Evolutionary conservation across 2,113 vertebrate genomes (phyloP).

Genomic region (Ardeotis arabs): DNA sequence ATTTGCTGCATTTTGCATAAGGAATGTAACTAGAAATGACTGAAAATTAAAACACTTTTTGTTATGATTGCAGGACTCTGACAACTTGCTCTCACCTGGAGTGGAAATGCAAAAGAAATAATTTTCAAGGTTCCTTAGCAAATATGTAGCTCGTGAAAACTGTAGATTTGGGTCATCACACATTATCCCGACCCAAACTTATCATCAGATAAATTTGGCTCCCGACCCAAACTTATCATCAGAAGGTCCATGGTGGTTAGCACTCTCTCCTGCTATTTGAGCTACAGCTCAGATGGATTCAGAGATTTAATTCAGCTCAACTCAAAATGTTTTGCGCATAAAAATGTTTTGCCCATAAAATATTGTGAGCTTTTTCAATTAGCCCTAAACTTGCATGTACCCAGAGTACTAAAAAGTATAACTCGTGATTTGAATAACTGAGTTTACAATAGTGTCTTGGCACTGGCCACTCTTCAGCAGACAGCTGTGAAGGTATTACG

Average conservation of each 20-base stretch:
- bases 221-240: background rate
- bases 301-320: background rate
- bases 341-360: background rate
- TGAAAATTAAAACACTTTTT: background rate
- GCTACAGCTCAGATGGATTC: background rate
- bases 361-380: background rate
- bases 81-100: background rate
- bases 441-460: background rate
- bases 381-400: background rate
- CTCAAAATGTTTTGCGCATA: background rate
- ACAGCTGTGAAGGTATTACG: background rate
- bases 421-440: background rate
- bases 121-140: background rate
- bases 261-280: background rate
- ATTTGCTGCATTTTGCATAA: background rate
- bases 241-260: background rate
- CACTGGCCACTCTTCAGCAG: background rate
- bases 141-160: background rate
- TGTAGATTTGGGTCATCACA: background rate
- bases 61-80: background rate
- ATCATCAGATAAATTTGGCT: background rate
- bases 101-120: background rate
- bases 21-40: background rate
- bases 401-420: background rate
- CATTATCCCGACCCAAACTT: background rate